Evolutionary conservation across 2,888 invertebrate genomes (phyloP).

Genomic region (Pedicia rivosa): DNA sequence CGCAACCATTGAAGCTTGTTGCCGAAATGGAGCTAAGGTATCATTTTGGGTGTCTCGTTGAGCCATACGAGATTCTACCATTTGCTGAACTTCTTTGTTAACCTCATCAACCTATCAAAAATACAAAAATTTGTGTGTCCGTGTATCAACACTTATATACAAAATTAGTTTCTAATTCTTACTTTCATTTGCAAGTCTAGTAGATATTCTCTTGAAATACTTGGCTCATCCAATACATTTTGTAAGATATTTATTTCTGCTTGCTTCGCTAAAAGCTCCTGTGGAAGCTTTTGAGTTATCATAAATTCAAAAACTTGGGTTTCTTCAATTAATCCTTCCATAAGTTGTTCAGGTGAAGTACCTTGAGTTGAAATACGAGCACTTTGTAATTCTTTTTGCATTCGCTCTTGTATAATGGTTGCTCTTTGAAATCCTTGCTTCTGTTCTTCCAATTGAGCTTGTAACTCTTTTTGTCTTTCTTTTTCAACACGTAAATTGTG

Average conservation of each 20-base stretch:
- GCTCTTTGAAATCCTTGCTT: conserved; percentile 12
- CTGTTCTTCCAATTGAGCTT: conserved; percentile 14
- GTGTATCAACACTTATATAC: no score
- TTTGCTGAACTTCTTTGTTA: conserved; percentile 47
- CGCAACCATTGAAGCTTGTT: conserved; percentile 65
- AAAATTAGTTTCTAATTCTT: no score
- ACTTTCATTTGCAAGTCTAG: conserved; percentile 43
- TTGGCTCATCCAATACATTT: conserved; percentile 46
- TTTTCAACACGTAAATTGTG: conserved; percentile 14
- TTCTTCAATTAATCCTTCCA: conserved; percentile 13
- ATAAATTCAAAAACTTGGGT: conserved; percentile 47
- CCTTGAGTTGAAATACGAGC: conserved; percentile 12
- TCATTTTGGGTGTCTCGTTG: conserved; percentile 48
- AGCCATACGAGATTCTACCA: conserved; percentile 54
- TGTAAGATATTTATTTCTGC: conserved; percentile 53
- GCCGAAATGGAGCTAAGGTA: conserved; percentile 67
- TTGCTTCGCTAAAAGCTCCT: conserved; percentile 46
- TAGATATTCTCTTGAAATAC: conserved; percentile 47
- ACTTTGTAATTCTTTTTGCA: conserved; percentile 13
- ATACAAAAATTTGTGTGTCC: conserved; percentile 11
- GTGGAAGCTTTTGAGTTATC: conserved; percentile 61
- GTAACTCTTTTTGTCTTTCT: conserved; percentile 14
- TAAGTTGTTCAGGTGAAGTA: conserved; percentile 12
- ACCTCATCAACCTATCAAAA: conserved; percentile 32
- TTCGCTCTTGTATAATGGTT: conserved; percentile 10